A percentile compares a stretch with the other conserved stretches of the same genome.
These are phyloP conservation scores for Apodemus speciosus DNA, from an alignment of 2,113 vertebrate species.

Conservation along the genomic window DNA sequence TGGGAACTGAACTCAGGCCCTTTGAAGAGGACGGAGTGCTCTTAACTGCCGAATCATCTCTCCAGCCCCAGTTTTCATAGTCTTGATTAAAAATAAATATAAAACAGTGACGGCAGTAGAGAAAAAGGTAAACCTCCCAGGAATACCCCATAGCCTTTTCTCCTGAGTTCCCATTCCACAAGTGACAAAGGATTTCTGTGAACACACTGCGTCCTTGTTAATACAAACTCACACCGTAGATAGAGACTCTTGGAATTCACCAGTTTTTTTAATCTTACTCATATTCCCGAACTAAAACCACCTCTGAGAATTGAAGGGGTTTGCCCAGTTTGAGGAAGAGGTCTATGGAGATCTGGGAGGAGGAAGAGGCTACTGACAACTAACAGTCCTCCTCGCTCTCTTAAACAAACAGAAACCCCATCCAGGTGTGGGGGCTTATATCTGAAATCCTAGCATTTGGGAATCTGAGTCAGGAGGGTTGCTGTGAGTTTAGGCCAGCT, in stretches of 20 bases:
- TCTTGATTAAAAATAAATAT: constrained; percentile 45
- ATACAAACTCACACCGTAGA: background rate
- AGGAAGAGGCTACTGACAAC: background rate
- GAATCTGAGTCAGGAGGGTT: background rate
- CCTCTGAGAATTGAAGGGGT: background rate
- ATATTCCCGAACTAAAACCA: constrained; percentile 35
- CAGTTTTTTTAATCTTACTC: background rate
- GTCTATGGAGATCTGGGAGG: background rate
- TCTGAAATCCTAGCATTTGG: background rate
- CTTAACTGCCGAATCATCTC: background rate
- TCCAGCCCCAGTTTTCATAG: constrained; percentile 9
- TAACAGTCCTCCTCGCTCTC: background rate
- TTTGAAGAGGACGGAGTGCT: background rate
- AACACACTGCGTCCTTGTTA: background rate
- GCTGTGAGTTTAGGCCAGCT: background rate
- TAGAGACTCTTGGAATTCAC: background rate
- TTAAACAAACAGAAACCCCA: background rate
- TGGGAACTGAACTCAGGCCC: background rate
- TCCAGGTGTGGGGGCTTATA: background rate
- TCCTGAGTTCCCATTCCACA: constrained; percentile 2
- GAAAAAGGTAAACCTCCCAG: background rate
- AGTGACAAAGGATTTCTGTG: background rate
- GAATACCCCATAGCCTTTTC: background rate
- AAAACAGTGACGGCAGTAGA: background rate
- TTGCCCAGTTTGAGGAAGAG: constrained; percentile 30